Conservation (phyloP, 1,140 invertebrate genomes). For the Calephelis nemesis region DNA sequence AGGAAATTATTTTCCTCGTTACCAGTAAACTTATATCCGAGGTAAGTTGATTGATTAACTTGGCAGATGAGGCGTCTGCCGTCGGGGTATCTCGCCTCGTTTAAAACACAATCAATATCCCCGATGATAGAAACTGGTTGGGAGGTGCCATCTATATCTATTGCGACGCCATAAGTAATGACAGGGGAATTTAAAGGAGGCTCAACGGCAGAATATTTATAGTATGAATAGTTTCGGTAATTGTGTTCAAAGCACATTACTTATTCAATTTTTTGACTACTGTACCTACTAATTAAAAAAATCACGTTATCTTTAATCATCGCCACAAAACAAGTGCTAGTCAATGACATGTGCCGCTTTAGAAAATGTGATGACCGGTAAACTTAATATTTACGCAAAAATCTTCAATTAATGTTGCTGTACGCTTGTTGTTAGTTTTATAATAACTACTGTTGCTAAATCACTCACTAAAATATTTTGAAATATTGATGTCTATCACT, state of each 20-base stretch:
- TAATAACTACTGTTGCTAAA: too few species aligned
- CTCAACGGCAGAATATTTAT: neutral
- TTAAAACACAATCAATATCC: slow-evolving; percentile 47
- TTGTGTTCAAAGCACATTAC: neutral
- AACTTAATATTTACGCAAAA: too few species aligned
- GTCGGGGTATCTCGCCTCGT: slow-evolving; percentile 24
- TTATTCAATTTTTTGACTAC: too few species aligned
- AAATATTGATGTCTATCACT: too few species aligned
- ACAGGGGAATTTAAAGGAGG: neutral
- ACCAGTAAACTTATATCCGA: slow-evolving; percentile 32
- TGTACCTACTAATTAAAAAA: too few species aligned
- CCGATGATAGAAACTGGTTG: slow-evolving; percentile 23
- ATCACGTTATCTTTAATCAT: too few species aligned
- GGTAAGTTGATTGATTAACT: slow-evolving; percentile 40
- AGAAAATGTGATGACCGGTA: too few species aligned
- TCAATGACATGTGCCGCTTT: too few species aligned
- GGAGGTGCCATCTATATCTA: slow-evolving; percentile 6
- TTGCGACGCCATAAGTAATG: neutral
- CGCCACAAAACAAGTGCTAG: too few species aligned
- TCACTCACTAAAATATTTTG: too few species aligned
- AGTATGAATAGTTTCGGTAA: neutral
- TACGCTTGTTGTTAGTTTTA: too few species aligned
- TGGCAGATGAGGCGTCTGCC: slow-evolving; percentile 32
- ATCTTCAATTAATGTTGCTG: too few species aligned
- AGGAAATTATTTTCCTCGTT: slow-evolving; percentile 20